A percentile compares a stretch with the other conserved stretches of the same genome.
Evolutionary conservation across 1,140 invertebrate species (phyloP).

Genomic region (Octopus sinensis): DNA sequence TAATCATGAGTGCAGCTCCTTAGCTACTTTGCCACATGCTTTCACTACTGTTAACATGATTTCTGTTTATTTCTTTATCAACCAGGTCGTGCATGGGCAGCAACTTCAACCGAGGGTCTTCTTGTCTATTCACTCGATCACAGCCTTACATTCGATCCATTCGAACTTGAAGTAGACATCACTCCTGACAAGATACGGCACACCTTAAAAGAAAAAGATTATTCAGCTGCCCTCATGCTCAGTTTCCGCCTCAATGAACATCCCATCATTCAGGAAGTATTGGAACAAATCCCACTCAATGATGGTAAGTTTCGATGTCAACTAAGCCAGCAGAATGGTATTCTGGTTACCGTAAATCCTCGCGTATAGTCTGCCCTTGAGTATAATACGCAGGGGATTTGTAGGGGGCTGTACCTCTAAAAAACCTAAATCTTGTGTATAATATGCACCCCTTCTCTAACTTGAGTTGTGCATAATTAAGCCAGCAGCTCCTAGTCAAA

Average conservation of each 20-base stretch:
- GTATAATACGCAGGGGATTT: no score
- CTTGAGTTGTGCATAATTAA: no score
- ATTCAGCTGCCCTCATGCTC: slow-evolving; percentile 75
- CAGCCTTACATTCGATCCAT: slow-evolving; percentile 78
- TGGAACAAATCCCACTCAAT: slow-evolving; percentile 75
- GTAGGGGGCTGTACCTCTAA: no score
- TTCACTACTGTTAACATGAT: background rate
- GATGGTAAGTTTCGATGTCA: slow-evolving; percentile 66
- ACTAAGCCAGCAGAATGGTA: no score
- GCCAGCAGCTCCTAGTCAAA: no score
- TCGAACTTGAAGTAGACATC: slow-evolving; percentile 75
- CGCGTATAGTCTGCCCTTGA: no score
- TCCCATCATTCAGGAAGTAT: slow-evolving; percentile 73
- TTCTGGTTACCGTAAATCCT: no score
- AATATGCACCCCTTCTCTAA: no score
- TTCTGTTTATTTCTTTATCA: slow-evolving; percentile 15
- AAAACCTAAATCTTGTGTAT: no score
- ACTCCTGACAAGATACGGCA: slow-evolving; percentile 68
- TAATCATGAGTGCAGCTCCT: no score
- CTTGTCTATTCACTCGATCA: slow-evolving; percentile 84
- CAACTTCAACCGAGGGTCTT: slow-evolving; percentile 89
- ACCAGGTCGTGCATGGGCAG: slow-evolving; percentile 80
- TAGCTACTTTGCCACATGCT: no score
- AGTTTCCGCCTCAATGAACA: slow-evolving; percentile 83
- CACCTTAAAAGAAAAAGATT: slow-evolving; percentile 67